These are phyloP conservation scores for Nomada fabriciana DNA, from an alignment of 2,888 invertebrate species.

Conservation along the genomic window DNA sequence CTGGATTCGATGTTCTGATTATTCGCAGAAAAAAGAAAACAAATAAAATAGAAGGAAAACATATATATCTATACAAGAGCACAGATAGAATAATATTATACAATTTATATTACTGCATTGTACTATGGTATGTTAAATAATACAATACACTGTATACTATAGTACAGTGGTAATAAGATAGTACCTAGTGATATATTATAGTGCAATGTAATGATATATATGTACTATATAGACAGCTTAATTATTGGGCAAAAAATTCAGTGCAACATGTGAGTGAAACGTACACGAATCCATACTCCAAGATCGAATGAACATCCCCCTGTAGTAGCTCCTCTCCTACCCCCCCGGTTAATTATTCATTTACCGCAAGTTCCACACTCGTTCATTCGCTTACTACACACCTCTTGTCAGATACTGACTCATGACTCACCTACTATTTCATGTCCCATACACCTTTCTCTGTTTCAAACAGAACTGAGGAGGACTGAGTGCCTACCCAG, in stretches of 20 bases:
- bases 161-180: conserved; percentile 26
- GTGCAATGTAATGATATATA: conserved; percentile 40
- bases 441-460: conserved; percentile 84
- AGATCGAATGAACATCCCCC: conserved; percentile 73
- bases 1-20: conserved; percentile 71
- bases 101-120: conserved; percentile 34
- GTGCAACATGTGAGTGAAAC: conserved; percentile 21
- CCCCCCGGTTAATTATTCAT: conserved; percentile 72
- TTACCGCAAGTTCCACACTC: conserved; percentile 74
- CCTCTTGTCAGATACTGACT: conserved; percentile 77
- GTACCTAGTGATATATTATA: conserved; percentile 2
- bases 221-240: not conserved
- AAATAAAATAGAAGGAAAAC: not conserved
- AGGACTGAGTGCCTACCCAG: conserved; percentile 83
- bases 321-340: conserved; percentile 70
- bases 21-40: not conserved
- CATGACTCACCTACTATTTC: conserved; percentile 80
- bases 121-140: conserved; percentile 30
- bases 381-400: conserved; percentile 75
- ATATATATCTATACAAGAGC: too few species aligned
- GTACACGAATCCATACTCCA: conserved; percentile 76
- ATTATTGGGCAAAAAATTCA: not conserved
- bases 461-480: conserved; percentile 84
- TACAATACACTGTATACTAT: conserved; percentile 36
- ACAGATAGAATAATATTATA: not conserved